Base-by-base conservation (phyloP, 1,140 invertebrate genomes). In the Drosophila lacertosa region DNA sequence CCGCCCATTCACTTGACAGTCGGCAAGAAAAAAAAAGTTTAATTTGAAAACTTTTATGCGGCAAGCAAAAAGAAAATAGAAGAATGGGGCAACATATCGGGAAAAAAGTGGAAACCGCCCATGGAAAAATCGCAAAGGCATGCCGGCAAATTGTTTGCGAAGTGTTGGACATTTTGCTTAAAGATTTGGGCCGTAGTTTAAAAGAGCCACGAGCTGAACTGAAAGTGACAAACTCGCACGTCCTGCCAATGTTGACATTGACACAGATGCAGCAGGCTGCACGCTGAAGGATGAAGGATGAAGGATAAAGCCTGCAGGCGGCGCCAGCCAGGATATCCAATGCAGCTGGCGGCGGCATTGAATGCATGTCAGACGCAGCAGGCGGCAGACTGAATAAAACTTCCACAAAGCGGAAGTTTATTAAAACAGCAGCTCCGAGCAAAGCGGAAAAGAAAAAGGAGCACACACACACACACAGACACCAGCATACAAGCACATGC, bases 41-140 rank as follows among this genome's bases (percentile, higher is more conserved):
- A 84, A 83, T 83, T 83, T 83, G 67, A 83, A 83, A 83, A 83
- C 37, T 83, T 83, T 83, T 84, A 78, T 59, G 72, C 65, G 50
- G 57, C 70, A 48, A 65, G 16, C 11, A 35, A 37, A 11, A 26
- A 77, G 78, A 62, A 47, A 11, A 11, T 7, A 33, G 69, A 62
- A 76, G 45, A n/a, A n/a, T n/a, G n/a, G n/a, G n/a, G n/a, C 5
- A 29, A 29, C 0, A 29, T 29, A 29, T n/a, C 3, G 1, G 65
- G 44, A 70, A 64, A 22, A 40, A 54, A 68, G 13, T 6, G 26
- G 9, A 20, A 39, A 9, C 6, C 45, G 45, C n/a, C 20, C 47
- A 83, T 83, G 66, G n/a, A 65, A 63, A 67, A 68, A 66, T 71
- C 62, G 65, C 54, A 60, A 70, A 77, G 71, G 45, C 59, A 65